Conservation (phyloP, 2,113 vertebrate species). For the Platichthys flesus region DNA sequence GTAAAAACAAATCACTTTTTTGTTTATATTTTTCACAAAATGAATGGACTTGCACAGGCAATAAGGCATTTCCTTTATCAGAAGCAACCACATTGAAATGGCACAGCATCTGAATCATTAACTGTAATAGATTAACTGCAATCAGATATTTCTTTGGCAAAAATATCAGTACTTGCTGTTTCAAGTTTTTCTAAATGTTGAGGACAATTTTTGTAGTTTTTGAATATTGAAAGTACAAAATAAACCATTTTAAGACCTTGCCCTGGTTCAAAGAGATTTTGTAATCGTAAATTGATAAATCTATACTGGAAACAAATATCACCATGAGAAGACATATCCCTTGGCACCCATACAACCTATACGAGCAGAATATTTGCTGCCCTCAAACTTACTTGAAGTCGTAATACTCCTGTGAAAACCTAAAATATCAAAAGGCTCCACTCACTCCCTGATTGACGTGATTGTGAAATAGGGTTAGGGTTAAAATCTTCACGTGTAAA, state of each 20-base stretch:
- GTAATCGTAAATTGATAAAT: no score
- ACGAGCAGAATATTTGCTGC: neutral
- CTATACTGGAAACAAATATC: no score
- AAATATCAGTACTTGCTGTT: neutral
- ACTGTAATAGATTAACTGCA: neutral
- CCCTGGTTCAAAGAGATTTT: no score
- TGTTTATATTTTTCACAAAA: neutral
- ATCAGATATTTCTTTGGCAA: neutral
- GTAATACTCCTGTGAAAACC: neutral
- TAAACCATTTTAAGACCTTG: neutral
- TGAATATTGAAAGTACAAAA: neutral
- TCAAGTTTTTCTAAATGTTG: neutral
- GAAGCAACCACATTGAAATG: neutral
- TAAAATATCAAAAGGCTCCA: neutral
- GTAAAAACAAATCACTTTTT: neutral
- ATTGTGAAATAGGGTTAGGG: no score
- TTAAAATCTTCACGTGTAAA: neutral
- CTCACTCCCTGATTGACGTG: no score
- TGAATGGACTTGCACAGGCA: no score
- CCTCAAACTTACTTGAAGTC: neutral
- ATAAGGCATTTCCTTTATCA: neutral
- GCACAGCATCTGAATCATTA: neutral
- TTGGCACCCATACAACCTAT: neutral
- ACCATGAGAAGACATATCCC: neutral
- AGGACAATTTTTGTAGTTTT: no score